Conservation (phyloP, 1,140 invertebrate species). For the Chymomyza costata region DNA sequence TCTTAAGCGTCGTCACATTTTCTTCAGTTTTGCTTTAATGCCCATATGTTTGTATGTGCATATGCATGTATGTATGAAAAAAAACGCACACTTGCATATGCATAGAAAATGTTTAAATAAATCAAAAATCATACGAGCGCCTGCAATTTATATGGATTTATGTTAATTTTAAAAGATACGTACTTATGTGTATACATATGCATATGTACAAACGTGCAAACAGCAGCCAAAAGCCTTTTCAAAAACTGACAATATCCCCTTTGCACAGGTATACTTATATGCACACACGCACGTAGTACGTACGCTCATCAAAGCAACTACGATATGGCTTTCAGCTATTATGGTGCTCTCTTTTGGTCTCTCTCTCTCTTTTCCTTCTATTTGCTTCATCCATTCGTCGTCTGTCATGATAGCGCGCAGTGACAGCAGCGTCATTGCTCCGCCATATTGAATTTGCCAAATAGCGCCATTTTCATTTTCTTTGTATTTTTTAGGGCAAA, state of each 20-base stretch:
- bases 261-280: conserved; percentile 1
- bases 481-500: too few species aligned
- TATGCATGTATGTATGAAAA: conserved; percentile 16
- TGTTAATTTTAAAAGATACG: too few species aligned
- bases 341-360: conserved; percentile 6
- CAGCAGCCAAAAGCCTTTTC: too few species aligned
- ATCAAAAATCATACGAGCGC: too few species aligned
- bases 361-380: conserved; percentile 18
- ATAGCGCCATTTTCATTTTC: too few species aligned
- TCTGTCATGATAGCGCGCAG: too few species aligned
- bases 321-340: conserved; percentile 22
- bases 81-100: conserved; percentile 26
- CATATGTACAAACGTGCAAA: background rate
- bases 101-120: conserved; percentile 7
- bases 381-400: conserved; percentile 36
- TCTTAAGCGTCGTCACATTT: conserved; percentile 21
- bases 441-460: conserved; percentile 45
- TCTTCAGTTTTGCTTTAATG: conserved; percentile 34
- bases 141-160: too few species aligned
- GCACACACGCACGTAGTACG: conserved; percentile 1
- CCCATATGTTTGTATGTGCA: conserved; percentile 37
- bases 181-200: background rate
- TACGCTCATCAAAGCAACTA: too few species aligned
- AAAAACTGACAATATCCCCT: too few species aligned
- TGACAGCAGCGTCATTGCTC: conserved; percentile 52